Base-by-base conservation (phyloP, 35 echinoderm and acorn worm genomes). In the Hemicentrotus pulcherrimus region DNA sequence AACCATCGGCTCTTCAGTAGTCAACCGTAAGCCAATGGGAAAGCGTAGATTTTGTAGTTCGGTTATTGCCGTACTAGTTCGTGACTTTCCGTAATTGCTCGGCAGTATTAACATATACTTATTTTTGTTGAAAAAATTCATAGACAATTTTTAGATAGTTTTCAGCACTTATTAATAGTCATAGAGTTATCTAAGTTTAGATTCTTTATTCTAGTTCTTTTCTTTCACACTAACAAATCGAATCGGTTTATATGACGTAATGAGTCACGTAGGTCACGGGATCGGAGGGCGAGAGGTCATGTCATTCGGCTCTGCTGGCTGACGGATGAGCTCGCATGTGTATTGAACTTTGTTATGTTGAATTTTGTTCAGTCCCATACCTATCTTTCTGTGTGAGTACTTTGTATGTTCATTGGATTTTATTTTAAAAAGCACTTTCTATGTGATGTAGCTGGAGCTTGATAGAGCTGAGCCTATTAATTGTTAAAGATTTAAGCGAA, bases 1-100 rank as follows among this genome's bases (percentile, higher is more conserved):
- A 93, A 93, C 91, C 32, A 58, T 93, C 91, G 91, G 91, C 31
- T 50, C 91, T 31, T 48, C 91, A 58, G 46, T 50, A 13, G 48
- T 50, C 91, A 55, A 93, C 91, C 45, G 91, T 93, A 47, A 93
- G 48, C 91, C 91, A 93, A 93, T 93, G 46, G 28, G 30, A 58
- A 92, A 31, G 91, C 91, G 50, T 31, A 93, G 46, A 93, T 93
- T 93, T 93, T 35, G 12, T 4, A 48, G 32, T 93, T 93, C 91
- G 91, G 46, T 78, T n/a, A n/a, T 78, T 78, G 4, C 65, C 65
- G 65, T 78, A 58, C 30, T 14, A 18, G 13, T 19, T 58, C 91
- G 91, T 31, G 3, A 31, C n/a, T 24, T 93, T 31, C 48, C 91
- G 91, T 93, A 93, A 24, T 50, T 55, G 10, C 46, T 93, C 91